Conservation (phyloP, 2,113 vertebrate genomes). For the Xenus cinereus region DNA sequence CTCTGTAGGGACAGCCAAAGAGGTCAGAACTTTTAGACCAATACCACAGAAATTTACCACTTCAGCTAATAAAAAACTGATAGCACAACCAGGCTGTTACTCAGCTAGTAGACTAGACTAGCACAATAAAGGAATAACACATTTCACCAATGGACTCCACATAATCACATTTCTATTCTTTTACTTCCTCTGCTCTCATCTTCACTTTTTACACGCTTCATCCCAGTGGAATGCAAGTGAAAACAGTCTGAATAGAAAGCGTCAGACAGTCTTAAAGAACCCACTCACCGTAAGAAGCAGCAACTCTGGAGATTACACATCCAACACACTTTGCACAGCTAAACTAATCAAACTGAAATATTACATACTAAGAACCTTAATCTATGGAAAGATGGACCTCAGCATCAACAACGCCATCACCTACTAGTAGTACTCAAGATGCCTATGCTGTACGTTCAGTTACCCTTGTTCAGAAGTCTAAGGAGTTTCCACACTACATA, state of each 20-base stretch:
- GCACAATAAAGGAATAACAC: background rate
- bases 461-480: background rate
- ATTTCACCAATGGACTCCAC: background rate
- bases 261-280: background rate
- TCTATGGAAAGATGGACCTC: background rate
- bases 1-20: background rate
- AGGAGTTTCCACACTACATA: background rate
- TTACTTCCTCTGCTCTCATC: background rate
- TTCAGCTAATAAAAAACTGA: background rate
- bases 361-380: background rate
- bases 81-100: background rate
- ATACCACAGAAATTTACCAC: background rate
- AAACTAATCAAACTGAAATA: background rate
- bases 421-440: background rate
- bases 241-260: background rate
- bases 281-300: background rate
- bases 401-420: background rate
- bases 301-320: background rate
- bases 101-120: background rate
- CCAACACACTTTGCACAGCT: background rate
- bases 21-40: background rate
- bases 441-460: background rate
- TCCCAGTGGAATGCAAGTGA: background rate
- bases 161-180: background rate
- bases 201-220: background rate